A percentile compares a stretch with the other conserved stretches of the same genome.
Evolutionary conservation across 2,888 invertebrate species (phyloP).

Genomic region (Drosophila neoperkinsi): DNA sequence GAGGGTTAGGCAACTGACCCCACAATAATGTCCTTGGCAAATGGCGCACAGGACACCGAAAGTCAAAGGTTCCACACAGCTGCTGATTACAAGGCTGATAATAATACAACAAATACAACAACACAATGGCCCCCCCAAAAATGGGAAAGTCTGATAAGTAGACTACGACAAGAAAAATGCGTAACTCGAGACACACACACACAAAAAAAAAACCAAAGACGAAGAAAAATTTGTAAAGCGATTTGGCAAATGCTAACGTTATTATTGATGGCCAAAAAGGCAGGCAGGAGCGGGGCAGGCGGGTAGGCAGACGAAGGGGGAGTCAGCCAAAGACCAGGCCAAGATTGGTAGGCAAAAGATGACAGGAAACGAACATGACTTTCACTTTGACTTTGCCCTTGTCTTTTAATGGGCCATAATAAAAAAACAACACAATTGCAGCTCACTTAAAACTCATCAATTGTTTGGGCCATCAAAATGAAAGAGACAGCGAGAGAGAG

Average conservation of each 20-base stretch:
- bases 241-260: slow-evolving; percentile 72
- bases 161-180: slow-evolving; percentile 12
- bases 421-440: slow-evolving; percentile 71
- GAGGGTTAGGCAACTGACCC: slow-evolving; percentile 10
- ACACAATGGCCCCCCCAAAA: slow-evolving; percentile 1
- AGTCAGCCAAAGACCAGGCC: not conserved
- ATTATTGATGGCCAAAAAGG: slow-evolving; percentile 63
- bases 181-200: slow-evolving; percentile 7
- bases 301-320: not conserved
- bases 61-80: slow-evolving; percentile 9
- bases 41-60: slow-evolving; percentile 8
- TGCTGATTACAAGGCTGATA: slow-evolving; percentile 37
- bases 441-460: slow-evolving; percentile 64
- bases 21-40: slow-evolving; percentile 7
- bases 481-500: not conserved
- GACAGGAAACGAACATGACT: slow-evolving; percentile 49
- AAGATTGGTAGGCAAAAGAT: slow-evolving; percentile 37
- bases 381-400: slow-evolving; percentile 23
- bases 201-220: slow-evolving; percentile 4
- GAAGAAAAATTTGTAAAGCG: slow-evolving; percentile 61
- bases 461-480: slow-evolving; percentile 63
- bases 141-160: slow-evolving; percentile 19
- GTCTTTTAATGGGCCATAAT: slow-evolving; percentile 57
- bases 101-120: slow-evolving; percentile 5
- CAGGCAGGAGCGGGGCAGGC: slow-evolving; percentile 2